Evolutionary conservation across 1,140 invertebrate species (phyloP), one percentile per base, ranked within the genome.

Genomic region (Drosophila bipectinata): DNA sequence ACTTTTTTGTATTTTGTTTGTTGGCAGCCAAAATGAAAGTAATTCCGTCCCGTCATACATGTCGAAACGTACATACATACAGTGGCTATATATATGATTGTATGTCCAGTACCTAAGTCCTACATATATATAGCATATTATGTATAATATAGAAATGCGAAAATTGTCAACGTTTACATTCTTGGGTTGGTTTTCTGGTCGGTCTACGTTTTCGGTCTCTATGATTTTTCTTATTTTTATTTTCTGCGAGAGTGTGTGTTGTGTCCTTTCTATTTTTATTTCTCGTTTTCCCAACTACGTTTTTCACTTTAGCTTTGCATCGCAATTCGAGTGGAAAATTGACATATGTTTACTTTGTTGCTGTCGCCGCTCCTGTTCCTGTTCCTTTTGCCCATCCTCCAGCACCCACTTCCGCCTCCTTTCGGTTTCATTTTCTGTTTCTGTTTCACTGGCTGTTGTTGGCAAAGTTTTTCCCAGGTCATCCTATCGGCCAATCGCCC

Each of bases 341-440:
- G 83, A 88, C 83, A 87, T 87, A 88, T 87, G 83, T 87, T 87
- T 87, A 88, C 83, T 87, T 79, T 88, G 83, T 77, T 88, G 64
- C 67, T 59, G 51, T 52, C 41, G 30, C 66, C 39, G 45, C 45
- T 72, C 47, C 60, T 60, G 62, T 48, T 63, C 18, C 18, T 49
- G 52, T 58, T 61, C 10, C 9, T 32, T 4, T 10, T 37, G 2
- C 34, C 10, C 26, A 28, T 37, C 3, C 34, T 1, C 10, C 2
- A 10, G 10, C 8, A 9, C 32, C 32, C 9, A 34, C 32, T n/a
- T n/a, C 34, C 34, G 34, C 34, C 10, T 10, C 34, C 34, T 37
- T 10, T n/a, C 34, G 34, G 10, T 37, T 44, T 44, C 41, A 44
- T 10, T 37, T 37, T 37, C 59, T 55, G 58, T 45, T 64, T 14